A percentile compares a stretch with the other conserved stretches of the same genome.
These are phyloP conservation scores for Dascillus cervinus DNA, from an alignment of 2,888 invertebrate genomes.

Conservation along the genomic window DNA sequence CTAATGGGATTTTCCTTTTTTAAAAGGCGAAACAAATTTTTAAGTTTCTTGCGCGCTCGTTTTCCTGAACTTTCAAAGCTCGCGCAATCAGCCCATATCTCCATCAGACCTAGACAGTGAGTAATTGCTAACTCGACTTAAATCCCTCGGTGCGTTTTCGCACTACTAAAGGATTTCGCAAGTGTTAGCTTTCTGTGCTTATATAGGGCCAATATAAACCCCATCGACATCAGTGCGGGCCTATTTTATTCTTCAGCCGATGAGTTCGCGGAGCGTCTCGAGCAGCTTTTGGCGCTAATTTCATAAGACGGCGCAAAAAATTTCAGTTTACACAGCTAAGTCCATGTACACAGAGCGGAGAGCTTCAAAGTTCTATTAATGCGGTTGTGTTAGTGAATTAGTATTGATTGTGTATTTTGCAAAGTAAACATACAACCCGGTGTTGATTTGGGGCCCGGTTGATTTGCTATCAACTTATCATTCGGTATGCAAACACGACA, in stretches of 20 bases:
- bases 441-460: constrained; percentile 24
- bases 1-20: no score
- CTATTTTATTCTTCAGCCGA: neutral
- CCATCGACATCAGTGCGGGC: no score
- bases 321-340: neutral
- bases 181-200: constrained; percentile 23
- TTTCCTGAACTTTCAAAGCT: constrained; percentile 14
- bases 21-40: constrained; percentile 22
- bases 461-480: constrained; percentile 39
- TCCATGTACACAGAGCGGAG: neutral
- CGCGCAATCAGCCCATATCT: constrained; percentile 25
- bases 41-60: constrained; percentile 18
- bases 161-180: constrained; percentile 27
- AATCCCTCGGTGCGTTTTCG: constrained; percentile 33
- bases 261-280: no score
- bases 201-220: no score
- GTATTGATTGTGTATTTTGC: constrained; percentile 34
- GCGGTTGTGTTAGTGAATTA: constrained; percentile 31
- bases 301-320: neutral
- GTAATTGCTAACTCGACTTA: constrained; percentile 32
- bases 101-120: constrained; percentile 31
- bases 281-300: no score
- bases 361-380: constrained; percentile 8
- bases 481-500: constrained; percentile 37
- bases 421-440: constrained; percentile 20